These are phyloP conservation scores for Deroplatys truncata DNA, from an alignment of 2,888 invertebrate species.

Conservation along the genomic window DNA sequence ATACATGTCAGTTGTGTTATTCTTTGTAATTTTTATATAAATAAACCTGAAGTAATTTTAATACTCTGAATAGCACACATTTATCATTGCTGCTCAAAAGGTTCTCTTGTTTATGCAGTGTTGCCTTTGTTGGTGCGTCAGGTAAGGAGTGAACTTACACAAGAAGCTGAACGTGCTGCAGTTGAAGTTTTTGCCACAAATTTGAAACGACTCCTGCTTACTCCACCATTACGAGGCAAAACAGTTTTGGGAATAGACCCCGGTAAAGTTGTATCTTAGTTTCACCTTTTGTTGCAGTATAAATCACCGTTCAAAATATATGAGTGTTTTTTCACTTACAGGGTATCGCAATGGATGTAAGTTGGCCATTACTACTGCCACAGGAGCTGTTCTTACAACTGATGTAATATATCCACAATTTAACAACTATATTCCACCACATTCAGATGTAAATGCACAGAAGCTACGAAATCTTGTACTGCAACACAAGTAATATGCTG, in stretches of 20 bases:
- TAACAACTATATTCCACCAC: slow-evolving; percentile 30
- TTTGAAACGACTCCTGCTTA: slow-evolving; percentile 75
- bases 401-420: slow-evolving; percentile 63
- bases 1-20: no score
- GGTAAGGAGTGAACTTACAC: slow-evolving; percentile 68
- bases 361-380: slow-evolving; percentile 71
- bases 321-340: slow-evolving; percentile 5
- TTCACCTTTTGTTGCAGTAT: neutral
- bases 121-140: slow-evolving; percentile 65
- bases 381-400: slow-evolving; percentile 65
- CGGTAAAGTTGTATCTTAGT: slow-evolving; percentile 25
- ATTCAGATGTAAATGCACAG: slow-evolving; percentile 45
- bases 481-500: slow-evolving; percentile 37
- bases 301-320: neutral
- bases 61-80: no score
- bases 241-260: slow-evolving; percentile 85
- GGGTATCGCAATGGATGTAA: slow-evolving; percentile 89
- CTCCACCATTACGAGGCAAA: slow-evolving; percentile 75
- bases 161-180: slow-evolving; percentile 73
- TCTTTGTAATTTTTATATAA: no score
- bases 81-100: no score
- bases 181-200: slow-evolving; percentile 82
- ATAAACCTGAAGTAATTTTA: no score
- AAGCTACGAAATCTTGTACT: slow-evolving; percentile 53
- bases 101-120: slow-evolving; percentile 41